Evolutionary conservation across 2,888 invertebrate genomes (phyloP), one percentile per base, ranked within the genome.

Genomic region (Watsonalla binaria): DNA sequence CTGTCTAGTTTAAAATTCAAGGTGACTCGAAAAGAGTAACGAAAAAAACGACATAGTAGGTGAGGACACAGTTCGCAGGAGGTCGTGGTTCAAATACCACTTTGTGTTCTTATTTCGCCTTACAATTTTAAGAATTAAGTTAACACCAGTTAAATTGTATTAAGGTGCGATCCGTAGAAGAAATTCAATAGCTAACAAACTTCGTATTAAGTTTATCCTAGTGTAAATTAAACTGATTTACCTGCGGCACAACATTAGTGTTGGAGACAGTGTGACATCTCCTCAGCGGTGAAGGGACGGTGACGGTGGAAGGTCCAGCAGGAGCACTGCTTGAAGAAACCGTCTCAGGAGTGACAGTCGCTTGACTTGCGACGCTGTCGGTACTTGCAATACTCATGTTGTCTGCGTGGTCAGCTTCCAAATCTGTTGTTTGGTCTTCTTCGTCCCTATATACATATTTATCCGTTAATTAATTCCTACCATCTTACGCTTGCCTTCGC

Each of bases 281-380:
- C 11, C 85, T 74, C 51, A 89, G 58, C 0, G 91, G 82, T 0
- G 87, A 84, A 0, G 81, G 76, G 0, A 74, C 70, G 0, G 74
- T 58, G 42, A 42, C 11, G 45, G 67, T 72, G 9, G 62, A 70
- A 45, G 66, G 67, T 15, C 73, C 76, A 1, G 72, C 82, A 0
- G 90, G 90, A 0, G 90, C 89, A 54, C 89, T 89, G 61, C 85
- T 85, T 0, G 87, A 76, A 0, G 88, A 87, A 1, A 82, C 80
- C 0, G 79, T 84, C 64, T 89, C 90, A 0, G 89, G 89, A 0
- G 88, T 87, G 14, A 88, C 72, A 0, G 89, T 88, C 0, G 84
- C 82, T 45, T 84, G 82, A 50, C 88, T 88, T 7, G 71, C 80
- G 0, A 59, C 79, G 58, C 87, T 86, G 8, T 68, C 74, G 0